A percentile compares a stretch with the other conserved stretches of the same genome.
phyloP scores from a whole-genome alignment of 2,113 vertebrate species.

The Vidua chalybeata region DNA sequence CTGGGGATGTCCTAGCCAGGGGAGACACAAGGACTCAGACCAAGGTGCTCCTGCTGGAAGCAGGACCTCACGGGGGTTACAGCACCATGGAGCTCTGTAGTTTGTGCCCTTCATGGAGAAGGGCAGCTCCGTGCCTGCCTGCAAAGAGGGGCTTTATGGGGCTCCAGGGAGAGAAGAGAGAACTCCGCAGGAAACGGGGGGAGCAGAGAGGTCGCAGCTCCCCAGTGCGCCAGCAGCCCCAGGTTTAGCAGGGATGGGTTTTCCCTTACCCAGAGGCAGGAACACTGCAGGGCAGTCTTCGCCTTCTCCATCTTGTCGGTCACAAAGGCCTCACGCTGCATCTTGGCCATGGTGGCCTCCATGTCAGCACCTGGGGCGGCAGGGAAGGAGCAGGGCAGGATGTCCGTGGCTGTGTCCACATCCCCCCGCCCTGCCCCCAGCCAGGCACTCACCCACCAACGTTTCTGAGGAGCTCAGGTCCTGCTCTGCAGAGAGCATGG shows the following conservation, averaged over 20 bases:
- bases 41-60: background rate
- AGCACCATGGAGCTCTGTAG: background rate
- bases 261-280: background rate
- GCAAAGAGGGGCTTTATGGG: background rate
- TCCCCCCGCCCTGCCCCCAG: rapidly evolving
- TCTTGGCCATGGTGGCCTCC: background rate
- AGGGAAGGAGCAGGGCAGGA: background rate
- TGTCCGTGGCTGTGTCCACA: rapidly evolving
- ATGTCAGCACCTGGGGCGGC: rapidly evolving
- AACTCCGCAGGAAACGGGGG: rapidly evolving
- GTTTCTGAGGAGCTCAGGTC: background rate
- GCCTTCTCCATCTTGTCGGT: background rate
- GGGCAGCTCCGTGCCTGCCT: background rate
- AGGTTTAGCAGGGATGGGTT: background rate
- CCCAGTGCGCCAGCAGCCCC: rapidly evolving
- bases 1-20: background rate
- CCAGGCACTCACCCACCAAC: background rate
- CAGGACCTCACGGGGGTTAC: rapidly evolving
- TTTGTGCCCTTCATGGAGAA: background rate
- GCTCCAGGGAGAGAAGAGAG: background rate
- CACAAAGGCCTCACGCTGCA: background rate
- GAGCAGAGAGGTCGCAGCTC: background rate
- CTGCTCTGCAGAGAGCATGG: background rate
- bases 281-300: background rate
- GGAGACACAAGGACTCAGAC: background rate